These are phyloP conservation scores for Bombylius discolor DNA, from an alignment of 2,888 invertebrate genomes.

Conservation along the genomic window DNA sequence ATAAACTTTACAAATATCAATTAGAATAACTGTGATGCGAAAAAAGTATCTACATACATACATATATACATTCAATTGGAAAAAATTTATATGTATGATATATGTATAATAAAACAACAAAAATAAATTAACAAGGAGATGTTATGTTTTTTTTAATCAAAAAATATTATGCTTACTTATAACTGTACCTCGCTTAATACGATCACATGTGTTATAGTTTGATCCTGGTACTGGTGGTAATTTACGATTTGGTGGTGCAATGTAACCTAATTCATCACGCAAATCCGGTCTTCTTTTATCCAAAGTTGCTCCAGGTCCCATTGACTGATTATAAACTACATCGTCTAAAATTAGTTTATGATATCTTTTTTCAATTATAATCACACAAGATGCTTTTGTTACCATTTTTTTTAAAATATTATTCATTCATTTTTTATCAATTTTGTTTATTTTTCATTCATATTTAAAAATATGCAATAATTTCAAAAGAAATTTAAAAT, in stretches of 20 bases:
- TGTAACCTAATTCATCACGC: conserved; percentile 81
- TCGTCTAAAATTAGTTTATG: conserved; percentile 56
- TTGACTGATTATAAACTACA: conserved; percentile 80
- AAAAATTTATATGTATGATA: background rate
- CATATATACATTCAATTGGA: no score
- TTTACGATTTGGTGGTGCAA: conserved; percentile 85
- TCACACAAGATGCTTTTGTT: conserved; percentile 38
- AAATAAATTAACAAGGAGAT: conserved; percentile 18
- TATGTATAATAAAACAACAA: background rate
- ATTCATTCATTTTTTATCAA: no score
- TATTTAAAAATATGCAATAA: no score
- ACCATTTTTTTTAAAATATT: conserved; percentile 16
- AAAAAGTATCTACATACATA: no score
- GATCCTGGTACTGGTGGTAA: conserved; percentile 85
- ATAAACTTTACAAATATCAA: no score
- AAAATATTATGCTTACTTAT: conserved; percentile 57
- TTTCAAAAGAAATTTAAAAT: no score
- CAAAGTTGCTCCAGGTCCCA: conserved; percentile 57
- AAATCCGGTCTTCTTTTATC: conserved; percentile 73
- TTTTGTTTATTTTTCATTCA: no score
- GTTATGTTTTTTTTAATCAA: no score
- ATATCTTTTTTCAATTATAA: conserved; percentile 32
- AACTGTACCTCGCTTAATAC: conserved; percentile 85
- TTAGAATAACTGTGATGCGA: no score
- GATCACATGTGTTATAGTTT: conserved; percentile 86